These are phyloP conservation scores for Eristalis intricaria DNA, from an alignment of 2,888 invertebrate genomes.

Conservation along the genomic window DNA sequence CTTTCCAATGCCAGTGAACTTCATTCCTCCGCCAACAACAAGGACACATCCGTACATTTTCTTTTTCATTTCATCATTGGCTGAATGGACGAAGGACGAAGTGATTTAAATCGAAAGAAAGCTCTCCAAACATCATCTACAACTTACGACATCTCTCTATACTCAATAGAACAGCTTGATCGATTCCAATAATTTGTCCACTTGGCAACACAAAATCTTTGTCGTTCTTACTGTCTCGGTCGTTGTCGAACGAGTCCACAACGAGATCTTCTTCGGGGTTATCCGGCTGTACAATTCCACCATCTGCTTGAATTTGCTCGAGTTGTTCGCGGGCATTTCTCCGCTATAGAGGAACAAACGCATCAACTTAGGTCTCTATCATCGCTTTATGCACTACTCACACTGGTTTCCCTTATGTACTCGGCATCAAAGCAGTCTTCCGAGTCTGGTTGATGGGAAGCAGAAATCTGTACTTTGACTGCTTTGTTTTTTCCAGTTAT, in stretches of 20 bases:
- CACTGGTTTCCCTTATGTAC: conserved; percentile 93
- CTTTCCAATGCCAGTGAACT: conserved; percentile 90
- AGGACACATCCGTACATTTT: conserved; percentile 97
- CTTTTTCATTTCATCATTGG: conserved; percentile 92
- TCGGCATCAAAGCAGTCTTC: conserved; percentile 97
- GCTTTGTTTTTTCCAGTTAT: conserved; percentile 88
- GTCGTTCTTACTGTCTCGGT: conserved; percentile 82
- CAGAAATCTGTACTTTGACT: conserved; percentile 87
- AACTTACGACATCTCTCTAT: conserved; percentile 92
- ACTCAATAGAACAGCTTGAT: conserved; percentile 94
- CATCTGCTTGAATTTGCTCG: conserved; percentile 82
- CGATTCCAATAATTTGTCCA: conserved; percentile 92
- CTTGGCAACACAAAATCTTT: conserved; percentile 88
- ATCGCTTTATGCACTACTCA: conserved; percentile 76
- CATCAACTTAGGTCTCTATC: background rate
- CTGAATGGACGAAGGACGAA: conserved; percentile 78
- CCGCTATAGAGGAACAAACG: conserved; percentile 79
- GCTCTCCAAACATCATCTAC: too few species aligned
- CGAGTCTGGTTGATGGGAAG: conserved; percentile 88
- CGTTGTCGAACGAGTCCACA: conserved; percentile 85
- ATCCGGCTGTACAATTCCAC: conserved; percentile 79
- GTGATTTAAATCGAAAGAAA: background rate
- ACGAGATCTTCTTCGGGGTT: conserved; percentile 88
- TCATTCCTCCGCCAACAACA: conserved; percentile 95
- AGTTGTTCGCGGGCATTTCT: conserved; percentile 82